phyloP scores from a whole-genome alignment of 2,888 invertebrate species.

The Epistrophe eligans region DNA sequence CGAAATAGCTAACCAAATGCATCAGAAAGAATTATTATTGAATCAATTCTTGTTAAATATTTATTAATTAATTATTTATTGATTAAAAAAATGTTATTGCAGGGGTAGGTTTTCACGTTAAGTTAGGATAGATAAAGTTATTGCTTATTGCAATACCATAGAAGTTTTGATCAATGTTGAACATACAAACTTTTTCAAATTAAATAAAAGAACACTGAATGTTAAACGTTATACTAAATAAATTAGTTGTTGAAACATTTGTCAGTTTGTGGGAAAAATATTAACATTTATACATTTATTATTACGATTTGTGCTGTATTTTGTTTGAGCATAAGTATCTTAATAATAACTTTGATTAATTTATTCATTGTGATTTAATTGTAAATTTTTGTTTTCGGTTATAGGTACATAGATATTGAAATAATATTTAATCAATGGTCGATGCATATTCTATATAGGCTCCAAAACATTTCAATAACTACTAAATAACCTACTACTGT shows the following conservation, averaged over 20 bases:
- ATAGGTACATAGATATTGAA: too few species aligned
- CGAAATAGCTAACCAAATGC: background rate
- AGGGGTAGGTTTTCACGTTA: background rate
- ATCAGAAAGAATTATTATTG: conserved; percentile 15
- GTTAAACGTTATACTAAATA: background rate
- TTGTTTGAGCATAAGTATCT: too few species aligned
- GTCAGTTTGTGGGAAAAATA: too few species aligned
- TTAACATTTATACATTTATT: too few species aligned
- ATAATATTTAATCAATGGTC: too few species aligned
- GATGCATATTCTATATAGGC: too few species aligned
- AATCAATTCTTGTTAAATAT: conserved; percentile 57
- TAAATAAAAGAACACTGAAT: background rate
- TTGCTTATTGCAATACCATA: background rate
- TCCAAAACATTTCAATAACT: too few species aligned
- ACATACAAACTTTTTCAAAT: too few species aligned
- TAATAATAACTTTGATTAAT: too few species aligned
- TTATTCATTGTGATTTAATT: too few species aligned
- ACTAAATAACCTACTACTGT: too few species aligned
- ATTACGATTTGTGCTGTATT: background rate
- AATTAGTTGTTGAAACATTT: background rate
- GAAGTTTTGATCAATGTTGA: background rate
- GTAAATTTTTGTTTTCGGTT: too few species aligned
- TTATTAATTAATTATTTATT: conserved; percentile 34
- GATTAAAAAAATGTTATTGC: background rate
- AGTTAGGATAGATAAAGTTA: background rate